Base-by-base conservation (phyloP, 1,140 invertebrate species). In the Drosophila nikananu region DNA sequence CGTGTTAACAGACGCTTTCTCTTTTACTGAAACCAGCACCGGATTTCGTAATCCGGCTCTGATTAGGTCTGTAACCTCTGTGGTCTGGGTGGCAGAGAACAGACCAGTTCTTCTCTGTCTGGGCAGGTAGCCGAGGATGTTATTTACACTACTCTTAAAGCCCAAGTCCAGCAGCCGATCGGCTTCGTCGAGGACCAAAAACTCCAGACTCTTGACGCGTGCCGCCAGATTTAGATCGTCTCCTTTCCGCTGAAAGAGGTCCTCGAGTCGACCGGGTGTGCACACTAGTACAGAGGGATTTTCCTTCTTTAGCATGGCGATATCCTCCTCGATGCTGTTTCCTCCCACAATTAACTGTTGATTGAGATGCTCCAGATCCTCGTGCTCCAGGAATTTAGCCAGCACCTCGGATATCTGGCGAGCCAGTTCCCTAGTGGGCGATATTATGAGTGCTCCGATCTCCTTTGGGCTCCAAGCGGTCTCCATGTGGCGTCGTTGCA, bases 41-140 rank as follows among this genome's bases (percentile, higher is more conserved):
- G 99, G 99, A 94, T 99, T 99, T 83, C 99, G 94, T 2, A 99
- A 93, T 3, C 99, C 99, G 15, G 98, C 98, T 87, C 98, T 94
- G 39, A 99, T 97, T 19, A 99, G 93, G 75, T 98, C 96, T 75
- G 98, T 95, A 1, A 99, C 94, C 94, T 99, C 97, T 92, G 98
- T 98, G 1, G 98, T 99, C 94, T 99, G 99, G 19, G 99, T 99
- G 8, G 99, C 99, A 30, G 99, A 99, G 94, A 99, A 99, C 21
- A 99, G 94, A 0, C 98, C 98, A 1, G 99, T 99, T 86, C 98
- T 94, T 78, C 99, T 94, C 90, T 99, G 97, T 61, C 98, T 96
- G 1, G 99, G 99, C 49, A 99, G 93, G 93, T 97, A 97, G 83
- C 96, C 95, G 0, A 99, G 94, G 83, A 99, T 99, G 44, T 96